phyloP scores from a whole-genome alignment of 2,888 invertebrate species.

The Lepidochrysops patricia region DNA sequence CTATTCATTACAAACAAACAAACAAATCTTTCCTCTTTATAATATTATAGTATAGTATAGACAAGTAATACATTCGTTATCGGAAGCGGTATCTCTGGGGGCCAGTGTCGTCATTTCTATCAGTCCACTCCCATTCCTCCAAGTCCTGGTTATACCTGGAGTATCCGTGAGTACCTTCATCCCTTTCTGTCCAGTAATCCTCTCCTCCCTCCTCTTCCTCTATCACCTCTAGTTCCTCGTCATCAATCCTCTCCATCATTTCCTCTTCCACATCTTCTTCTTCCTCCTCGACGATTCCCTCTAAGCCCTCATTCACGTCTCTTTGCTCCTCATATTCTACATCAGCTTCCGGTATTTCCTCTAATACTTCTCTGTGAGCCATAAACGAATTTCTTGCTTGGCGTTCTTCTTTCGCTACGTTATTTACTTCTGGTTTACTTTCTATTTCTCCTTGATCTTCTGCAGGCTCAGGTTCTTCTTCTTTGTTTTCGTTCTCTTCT shows the following conservation, averaged over 20 bases:
- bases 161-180: slow-evolving; percentile 34
- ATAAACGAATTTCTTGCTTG: slow-evolving; percentile 41
- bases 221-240: slow-evolving; percentile 52
- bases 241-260: slow-evolving; percentile 34
- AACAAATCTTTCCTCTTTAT: no score
- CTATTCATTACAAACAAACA: no score
- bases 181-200: slow-evolving; percentile 45
- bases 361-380: slow-evolving; percentile 59
- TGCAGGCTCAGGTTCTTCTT: slow-evolving; percentile 25
- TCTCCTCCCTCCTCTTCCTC: slow-evolving; percentile 60
- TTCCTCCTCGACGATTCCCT: slow-evolving; percentile 64
- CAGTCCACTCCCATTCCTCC: slow-evolving; percentile 69
- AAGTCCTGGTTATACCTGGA: slow-evolving; percentile 46
- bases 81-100: slow-evolving; percentile 59
- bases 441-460: slow-evolving; percentile 28
- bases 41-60: no score
- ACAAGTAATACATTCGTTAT: slow-evolving; percentile 42
- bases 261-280: slow-evolving; percentile 41
- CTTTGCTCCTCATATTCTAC: slow-evolving; percentile 58
- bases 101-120: slow-evolving; percentile 38
- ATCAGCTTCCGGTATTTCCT: slow-evolving; percentile 64
- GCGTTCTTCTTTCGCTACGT: slow-evolving; percentile 33
- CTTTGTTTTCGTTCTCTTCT: slow-evolving; percentile 21
- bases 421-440: slow-evolving; percentile 28
- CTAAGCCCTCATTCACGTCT: slow-evolving; percentile 47